Evolutionary conservation across 2,113 vertebrate species (phyloP), one percentile per base, ranked within the genome.

Genomic region (Oncorhynchus keta): DNA sequence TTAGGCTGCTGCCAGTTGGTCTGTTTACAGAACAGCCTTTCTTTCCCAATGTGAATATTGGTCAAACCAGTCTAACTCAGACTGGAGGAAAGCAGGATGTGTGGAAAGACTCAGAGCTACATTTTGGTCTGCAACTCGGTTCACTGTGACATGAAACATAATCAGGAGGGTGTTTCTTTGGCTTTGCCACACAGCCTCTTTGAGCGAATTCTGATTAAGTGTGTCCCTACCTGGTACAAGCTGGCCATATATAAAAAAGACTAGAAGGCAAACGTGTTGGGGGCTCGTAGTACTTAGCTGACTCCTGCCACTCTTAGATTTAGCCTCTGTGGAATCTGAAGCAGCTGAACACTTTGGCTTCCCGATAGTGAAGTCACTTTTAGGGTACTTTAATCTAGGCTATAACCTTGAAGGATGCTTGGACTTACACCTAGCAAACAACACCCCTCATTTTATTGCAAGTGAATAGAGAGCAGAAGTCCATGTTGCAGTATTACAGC

Each of bases 31-130:
- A 55, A 55, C 51, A 55, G 51, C 16, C 51, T 4, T 55, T 55
- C 39, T 45, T 55, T 62, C n/a, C 28, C 71, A 73, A 51, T 68
- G 4, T 16, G 28, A 73, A 81, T 81, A 75, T 74, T 72, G 75
- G 75, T 77, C 75, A 81, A 26, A 35, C 61, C 68, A 69, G 66
- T 73, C 74, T 68, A 45, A 45, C 39, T 45, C 59, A 30, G 30
- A 24, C 32, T 64, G 39, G 45, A 24, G 28, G 14, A 22, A 61
- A n/a, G 22, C 61, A n/a, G 35, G 45, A 49, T 69, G 57, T 22
- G 51, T 39, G 45, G 32, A 35, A 48, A 45, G 39, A 68, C 45
- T 62, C 6, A 55, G 65, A 28, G 51, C 20, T 5, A 32, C 26
- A 30, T 16, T 14, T 67, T 26, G 26, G 62, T 28, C 65, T 28